Evolutionary conservation across 2,888 invertebrate genomes (phyloP).

Genomic region (Zelleria hepariella): DNA sequence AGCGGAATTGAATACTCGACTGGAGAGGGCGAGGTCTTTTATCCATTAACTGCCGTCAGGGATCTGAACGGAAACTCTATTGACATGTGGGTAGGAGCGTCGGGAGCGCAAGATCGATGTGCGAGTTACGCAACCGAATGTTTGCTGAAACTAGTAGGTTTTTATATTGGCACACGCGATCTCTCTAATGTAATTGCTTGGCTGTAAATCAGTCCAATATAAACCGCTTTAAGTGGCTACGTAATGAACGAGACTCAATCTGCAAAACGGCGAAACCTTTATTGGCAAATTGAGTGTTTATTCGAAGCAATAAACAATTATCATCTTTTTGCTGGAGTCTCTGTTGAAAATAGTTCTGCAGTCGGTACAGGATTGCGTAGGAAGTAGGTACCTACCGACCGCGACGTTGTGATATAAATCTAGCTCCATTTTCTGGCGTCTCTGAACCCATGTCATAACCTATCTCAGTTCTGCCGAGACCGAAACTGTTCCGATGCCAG

Average conservation of each 20-base stretch:
- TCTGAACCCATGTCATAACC: slow-evolving; percentile 41
- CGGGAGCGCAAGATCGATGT: neutral
- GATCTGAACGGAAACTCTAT: slow-evolving; percentile 31
- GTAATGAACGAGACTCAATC: neutral
- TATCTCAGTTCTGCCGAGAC: slow-evolving; percentile 22
- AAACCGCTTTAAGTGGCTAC: neutral
- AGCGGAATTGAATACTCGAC: slow-evolving; percentile 20
- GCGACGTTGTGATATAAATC: slow-evolving; percentile 14
- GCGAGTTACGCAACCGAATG: neutral
- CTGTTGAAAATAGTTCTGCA: slow-evolving; percentile 10
- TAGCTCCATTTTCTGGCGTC: slow-evolving; percentile 23
- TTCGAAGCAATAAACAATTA: neutral
- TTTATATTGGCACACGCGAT: neutral
- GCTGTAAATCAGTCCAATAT: neutral
- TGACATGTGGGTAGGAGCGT: slow-evolving; percentile 19
- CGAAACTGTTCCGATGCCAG: slow-evolving; percentile 21
- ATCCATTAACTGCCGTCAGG: slow-evolving; percentile 35
- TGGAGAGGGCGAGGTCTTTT: slow-evolving; percentile 21
- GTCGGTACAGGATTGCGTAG: slow-evolving; percentile 8
- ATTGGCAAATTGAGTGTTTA: neutral
- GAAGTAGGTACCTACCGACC: slow-evolving; percentile 10
- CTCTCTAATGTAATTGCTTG: neutral
- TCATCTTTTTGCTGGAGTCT: neutral
- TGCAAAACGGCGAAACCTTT: neutral
- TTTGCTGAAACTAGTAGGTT: neutral